A percentile compares a stretch with the other conserved stretches of the same genome.
Evolutionary conservation across 2,113 vertebrate species (phyloP).

Genomic region (Spermophilus dauricus): DNA sequence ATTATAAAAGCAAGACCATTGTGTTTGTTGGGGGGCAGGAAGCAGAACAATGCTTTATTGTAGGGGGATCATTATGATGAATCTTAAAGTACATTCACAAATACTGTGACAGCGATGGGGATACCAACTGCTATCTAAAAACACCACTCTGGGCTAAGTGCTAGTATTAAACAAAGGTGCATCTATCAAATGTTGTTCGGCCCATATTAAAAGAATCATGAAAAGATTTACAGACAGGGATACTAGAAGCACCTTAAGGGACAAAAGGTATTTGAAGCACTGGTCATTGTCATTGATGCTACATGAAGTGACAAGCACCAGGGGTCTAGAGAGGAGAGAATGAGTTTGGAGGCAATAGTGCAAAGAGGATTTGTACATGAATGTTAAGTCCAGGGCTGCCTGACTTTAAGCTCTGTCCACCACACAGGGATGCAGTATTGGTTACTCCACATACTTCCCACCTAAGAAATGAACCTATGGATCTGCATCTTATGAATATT

Average conservation of each 20-base stretch:
- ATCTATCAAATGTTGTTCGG: slow-evolving; percentile 86
- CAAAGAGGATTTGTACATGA: neutral
- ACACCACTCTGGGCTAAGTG: slow-evolving; percentile 88
- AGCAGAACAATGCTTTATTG: slow-evolving; percentile 75
- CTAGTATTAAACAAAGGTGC: slow-evolving; percentile 86
- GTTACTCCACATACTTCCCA: slow-evolving; percentile 39
- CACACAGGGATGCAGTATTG: neutral
- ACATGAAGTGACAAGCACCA: slow-evolving; percentile 51
- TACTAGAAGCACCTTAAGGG: slow-evolving; percentile 82
- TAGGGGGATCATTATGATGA: slow-evolving; percentile 89
- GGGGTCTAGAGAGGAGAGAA: neutral
- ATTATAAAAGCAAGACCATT: slow-evolving; percentile 68
- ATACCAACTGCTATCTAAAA: slow-evolving; percentile 89
- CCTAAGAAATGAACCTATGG: slow-evolving; percentile 74
- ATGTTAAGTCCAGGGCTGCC: neutral
- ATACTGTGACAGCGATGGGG: slow-evolving; percentile 84
- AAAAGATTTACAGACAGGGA: slow-evolving; percentile 88
- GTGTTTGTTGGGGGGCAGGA: neutral
- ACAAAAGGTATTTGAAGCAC: slow-evolving; percentile 72
- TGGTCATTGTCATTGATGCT: slow-evolving; percentile 65
- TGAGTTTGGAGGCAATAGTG: neutral
- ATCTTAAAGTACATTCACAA: slow-evolving; percentile 84
- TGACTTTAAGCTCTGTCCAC: neutral
- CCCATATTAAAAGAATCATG: slow-evolving; percentile 88
- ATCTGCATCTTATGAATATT: slow-evolving; percentile 85